Conservation (phyloP, 2,797 vertebrate species). For the Astyanax mexicanus region DNA sequence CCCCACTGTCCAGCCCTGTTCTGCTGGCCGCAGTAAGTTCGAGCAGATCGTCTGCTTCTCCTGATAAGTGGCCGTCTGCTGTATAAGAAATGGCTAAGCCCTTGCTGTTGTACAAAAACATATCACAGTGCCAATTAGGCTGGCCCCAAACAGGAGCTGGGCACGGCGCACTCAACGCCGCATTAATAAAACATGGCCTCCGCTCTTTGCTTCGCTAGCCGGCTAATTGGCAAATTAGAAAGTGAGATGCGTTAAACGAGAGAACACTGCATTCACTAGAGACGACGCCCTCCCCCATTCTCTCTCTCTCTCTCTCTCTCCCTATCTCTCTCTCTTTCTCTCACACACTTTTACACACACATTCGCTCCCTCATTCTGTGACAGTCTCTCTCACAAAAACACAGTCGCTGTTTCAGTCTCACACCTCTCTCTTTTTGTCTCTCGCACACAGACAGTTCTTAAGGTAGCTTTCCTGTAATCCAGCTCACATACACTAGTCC, state of each 20-base stretch:
- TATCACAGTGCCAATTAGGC: constrained; percentile 79
- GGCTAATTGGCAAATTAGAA: constrained; percentile 98
- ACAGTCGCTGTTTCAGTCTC: constrained; percentile 28
- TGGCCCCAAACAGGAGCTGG: constrained; percentile 74
- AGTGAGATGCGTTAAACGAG: constrained; percentile 85
- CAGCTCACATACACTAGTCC: constrained; percentile 28
- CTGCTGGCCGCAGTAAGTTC: constrained; percentile 42
- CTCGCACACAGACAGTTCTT: constrained; percentile 39
- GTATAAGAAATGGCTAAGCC: constrained; percentile 69
- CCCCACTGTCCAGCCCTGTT: background rate
- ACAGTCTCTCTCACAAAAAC: constrained; percentile 4
- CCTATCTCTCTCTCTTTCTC: constrained; percentile 16
- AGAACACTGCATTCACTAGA: constrained; percentile 79
- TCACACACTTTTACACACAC: constrained; percentile 33
- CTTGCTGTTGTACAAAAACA: constrained; percentile 79
- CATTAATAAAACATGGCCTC: constrained; percentile 95
- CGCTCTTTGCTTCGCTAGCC: constrained; percentile 82
- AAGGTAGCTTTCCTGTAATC: constrained; percentile 40
- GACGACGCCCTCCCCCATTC: constrained; percentile 68
- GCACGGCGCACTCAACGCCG: constrained; percentile 72
- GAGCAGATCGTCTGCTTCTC: constrained; percentile 51
- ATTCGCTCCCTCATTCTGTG: constrained; percentile 11
- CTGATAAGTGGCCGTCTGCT: constrained; percentile 58
- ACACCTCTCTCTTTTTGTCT: background rate
- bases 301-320: background rate